Percentiles rank a stretch among this genome's conserved stretches.
Conservation (phyloP, 2,888 invertebrate genomes). For the Brenthis ino region DNA sequence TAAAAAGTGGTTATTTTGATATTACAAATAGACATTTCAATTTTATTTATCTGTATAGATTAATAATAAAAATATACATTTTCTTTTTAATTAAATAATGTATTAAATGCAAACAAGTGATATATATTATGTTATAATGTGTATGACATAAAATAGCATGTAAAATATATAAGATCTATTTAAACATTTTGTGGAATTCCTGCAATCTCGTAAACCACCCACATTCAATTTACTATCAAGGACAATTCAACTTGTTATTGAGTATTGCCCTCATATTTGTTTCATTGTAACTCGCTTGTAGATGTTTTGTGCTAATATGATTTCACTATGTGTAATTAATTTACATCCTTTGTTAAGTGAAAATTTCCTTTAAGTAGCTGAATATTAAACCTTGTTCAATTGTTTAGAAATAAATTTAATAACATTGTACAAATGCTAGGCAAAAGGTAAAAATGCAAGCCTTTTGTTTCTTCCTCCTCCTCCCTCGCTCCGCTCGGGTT, state of each 20-base stretch:
- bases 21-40: no score
- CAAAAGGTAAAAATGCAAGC: no score
- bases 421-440: not conserved
- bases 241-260: not conserved
- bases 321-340: conserved; percentile 19
- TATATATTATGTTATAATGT: no score
- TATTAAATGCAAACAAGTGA: no score
- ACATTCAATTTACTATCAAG: conserved; percentile 20
- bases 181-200: not conserved
- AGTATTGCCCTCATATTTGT: not conserved
- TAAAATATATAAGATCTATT: no score
- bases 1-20: no score
- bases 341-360: conserved; percentile 13
- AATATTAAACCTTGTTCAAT: conserved; percentile 17
- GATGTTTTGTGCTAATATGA: not conserved
- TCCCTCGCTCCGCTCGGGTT: no score
- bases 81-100: not conserved
- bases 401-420: not conserved
- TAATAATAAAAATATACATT: not conserved
- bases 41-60: no score
- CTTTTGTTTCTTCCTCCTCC: no score
- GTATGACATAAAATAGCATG: no score
- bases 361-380: not conserved
- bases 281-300: not conserved
- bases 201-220: conserved; percentile 13